Evolutionary conservation across 2,113 vertebrate genomes (phyloP).

Genomic region (Ginglymostoma cirratum): DNA sequence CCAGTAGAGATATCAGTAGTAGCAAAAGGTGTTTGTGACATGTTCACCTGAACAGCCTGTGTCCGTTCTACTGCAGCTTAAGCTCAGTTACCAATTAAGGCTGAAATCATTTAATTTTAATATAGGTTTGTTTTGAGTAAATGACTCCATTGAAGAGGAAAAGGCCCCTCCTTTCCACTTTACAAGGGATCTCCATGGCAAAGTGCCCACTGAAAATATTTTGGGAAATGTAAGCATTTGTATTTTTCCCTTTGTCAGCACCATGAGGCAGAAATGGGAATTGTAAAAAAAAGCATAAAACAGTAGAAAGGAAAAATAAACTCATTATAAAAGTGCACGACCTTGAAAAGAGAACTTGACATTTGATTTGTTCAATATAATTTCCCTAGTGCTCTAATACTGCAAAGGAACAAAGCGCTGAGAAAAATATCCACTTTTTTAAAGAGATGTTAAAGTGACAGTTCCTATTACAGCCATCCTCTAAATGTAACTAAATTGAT

Average conservation of each 20-base stretch:
- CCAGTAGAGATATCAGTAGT: neutral
- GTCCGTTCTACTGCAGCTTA: neutral
- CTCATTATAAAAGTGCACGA: constrained; percentile 15
- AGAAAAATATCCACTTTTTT: neutral
- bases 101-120: neutral
- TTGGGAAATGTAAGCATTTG: constrained; percentile 13
- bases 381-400: neutral
- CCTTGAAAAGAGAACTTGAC: neutral
- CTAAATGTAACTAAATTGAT: neutral
- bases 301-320: constrained; percentile 35
- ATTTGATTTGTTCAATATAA: neutral
- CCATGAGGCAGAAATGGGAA: constrained; percentile 19
- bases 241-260: constrained; percentile 29
- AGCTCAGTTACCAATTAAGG: neutral
- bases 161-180: constrained; percentile 9
- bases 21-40: neutral
- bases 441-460: neutral
- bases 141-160: neutral
- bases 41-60: neutral
- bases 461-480: neutral
- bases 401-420: neutral
- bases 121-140: neutral
- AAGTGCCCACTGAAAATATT: constrained; percentile 1
- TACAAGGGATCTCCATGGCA: constrained; percentile 31
- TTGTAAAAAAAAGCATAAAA: constrained; percentile 14